These are phyloP conservation scores for Morus bassanus DNA, from an alignment of 2,797 vertebrate species.

Conservation along the genomic window DNA sequence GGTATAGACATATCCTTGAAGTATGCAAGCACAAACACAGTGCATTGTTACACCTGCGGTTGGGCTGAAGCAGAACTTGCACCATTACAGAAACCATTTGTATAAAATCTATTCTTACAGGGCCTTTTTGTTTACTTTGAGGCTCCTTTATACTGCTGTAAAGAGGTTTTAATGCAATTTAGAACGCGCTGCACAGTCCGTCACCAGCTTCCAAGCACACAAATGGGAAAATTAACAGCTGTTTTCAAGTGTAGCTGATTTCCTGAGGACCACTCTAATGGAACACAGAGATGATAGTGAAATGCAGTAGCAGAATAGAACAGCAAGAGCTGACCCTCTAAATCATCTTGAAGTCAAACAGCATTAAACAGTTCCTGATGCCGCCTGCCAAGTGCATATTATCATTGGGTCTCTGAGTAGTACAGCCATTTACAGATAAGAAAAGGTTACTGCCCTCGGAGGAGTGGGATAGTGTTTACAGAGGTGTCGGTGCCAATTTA, in stretches of 20 bases:
- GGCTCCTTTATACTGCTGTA: not conserved
- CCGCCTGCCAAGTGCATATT: constrained; percentile 32
- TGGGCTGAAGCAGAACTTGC: not conserved
- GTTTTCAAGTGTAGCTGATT: not conserved
- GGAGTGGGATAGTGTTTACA: not conserved
- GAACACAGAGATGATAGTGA: not conserved
- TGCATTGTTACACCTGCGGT: not conserved
- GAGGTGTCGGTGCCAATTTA: constrained; percentile 5
- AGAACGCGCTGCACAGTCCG: not conserved
- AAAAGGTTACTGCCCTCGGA: constrained; percentile 51
- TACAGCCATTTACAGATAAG: constrained; percentile 52
- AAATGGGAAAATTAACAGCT: not conserved
- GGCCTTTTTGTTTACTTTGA: not conserved
- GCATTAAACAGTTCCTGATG: not conserved
- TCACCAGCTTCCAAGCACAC: not conserved
- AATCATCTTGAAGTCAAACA: constrained; percentile 39
- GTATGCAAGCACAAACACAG: not conserved
- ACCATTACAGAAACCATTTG: not conserved
- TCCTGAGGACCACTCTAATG: not conserved
- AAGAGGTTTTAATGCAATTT: not conserved
- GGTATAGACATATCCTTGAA: rapidly evolving
- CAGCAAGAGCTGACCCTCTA: constrained; percentile 49
- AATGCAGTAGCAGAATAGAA: constrained; percentile 9
- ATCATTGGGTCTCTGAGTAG: not conserved
- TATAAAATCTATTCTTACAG: not conserved